These are phyloP conservation scores for Amaurobius ferox DNA, from an alignment of 2,888 invertebrate species.

Conservation along the genomic window DNA sequence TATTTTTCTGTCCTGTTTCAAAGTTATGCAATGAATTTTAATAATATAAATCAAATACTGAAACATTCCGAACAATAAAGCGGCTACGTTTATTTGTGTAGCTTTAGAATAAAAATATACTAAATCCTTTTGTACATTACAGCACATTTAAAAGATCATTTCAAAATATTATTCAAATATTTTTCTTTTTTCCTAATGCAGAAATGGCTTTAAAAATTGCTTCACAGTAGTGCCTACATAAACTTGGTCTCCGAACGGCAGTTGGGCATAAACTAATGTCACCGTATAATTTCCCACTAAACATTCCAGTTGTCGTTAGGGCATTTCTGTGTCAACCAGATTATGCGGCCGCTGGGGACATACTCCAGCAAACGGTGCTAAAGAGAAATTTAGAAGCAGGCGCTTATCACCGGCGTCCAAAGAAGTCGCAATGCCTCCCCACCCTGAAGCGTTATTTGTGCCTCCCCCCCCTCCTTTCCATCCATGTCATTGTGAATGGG, in stretches of 20 bases:
- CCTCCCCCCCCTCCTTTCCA: background rate
- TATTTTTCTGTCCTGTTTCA: too few relatives aligned
- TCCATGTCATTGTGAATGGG: slow-evolving; percentile 3
- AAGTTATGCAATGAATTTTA: too few relatives aligned
- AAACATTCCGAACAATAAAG: too few relatives aligned
- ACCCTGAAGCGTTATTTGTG: slow-evolving; percentile 4
- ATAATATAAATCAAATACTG: too few relatives aligned
- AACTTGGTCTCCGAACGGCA: background rate
- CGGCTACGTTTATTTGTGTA: too few relatives aligned
- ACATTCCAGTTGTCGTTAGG: slow-evolving; percentile 11
- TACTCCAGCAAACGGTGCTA: background rate
- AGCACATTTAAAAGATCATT: too few relatives aligned
- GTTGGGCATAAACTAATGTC: slow-evolving; percentile 1
- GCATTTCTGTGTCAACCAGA: slow-evolving; percentile 16
- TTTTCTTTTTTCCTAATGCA: too few relatives aligned
- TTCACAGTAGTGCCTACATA: too few relatives aligned
- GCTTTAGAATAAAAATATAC: too few relatives aligned
- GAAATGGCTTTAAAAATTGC: too few relatives aligned
- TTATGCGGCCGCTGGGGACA: slow-evolving; percentile 9
- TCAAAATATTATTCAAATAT: too few relatives aligned
- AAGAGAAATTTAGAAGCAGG: background rate
- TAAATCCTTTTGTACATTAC: too few relatives aligned
- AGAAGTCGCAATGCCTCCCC: slow-evolving; percentile 14
- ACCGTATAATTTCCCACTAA: slow-evolving; percentile 13
- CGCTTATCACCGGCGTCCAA: background rate